Percentiles rank a stretch among this genome's conserved stretches.
phyloP scores from a whole-genome alignment of 2,888 invertebrate genomes.

The Ophion costatus region DNA sequence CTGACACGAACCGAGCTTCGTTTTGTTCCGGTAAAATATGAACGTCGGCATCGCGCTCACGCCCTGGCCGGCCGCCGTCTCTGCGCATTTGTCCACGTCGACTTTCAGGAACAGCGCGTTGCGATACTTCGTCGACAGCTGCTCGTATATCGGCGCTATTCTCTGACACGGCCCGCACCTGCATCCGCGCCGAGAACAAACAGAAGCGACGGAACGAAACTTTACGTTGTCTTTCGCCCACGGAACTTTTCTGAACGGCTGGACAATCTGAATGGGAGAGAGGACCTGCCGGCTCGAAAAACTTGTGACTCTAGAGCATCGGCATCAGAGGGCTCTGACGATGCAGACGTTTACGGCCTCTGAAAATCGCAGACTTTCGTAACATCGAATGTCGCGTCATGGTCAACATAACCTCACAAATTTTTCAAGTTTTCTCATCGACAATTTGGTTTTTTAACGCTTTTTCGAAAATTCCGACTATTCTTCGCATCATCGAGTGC shows the following conservation, averaged over 20 bases:
- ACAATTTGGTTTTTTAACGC: too few species aligned
- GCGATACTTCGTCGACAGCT: slow-evolving; percentile 93
- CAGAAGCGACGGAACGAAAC: background rate
- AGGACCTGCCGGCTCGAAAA: too few species aligned
- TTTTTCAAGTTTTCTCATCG: too few species aligned
- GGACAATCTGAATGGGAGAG: too few species aligned
- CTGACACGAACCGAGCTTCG: slow-evolving; percentile 93
- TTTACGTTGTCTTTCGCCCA: background rate
- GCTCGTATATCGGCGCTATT: slow-evolving; percentile 96
- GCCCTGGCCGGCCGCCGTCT: slow-evolving; percentile 93
- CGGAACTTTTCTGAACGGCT: background rate
- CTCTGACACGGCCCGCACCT: slow-evolving; percentile 99
- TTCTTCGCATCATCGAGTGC: too few species aligned
- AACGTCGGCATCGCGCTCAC: slow-evolving; percentile 99
- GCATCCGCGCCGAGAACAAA: slow-evolving; percentile 65
- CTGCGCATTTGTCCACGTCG: slow-evolving; percentile 96
- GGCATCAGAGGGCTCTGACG: too few species aligned
- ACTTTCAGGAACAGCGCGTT: slow-evolving; percentile 96
- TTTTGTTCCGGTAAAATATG: slow-evolving; percentile 95
- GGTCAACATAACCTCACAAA: too few species aligned
- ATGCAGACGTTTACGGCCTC: too few species aligned
- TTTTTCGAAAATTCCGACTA: too few species aligned
- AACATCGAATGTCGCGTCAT: too few species aligned
- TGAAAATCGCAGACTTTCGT: too few species aligned
- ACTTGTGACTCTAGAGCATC: too few species aligned